These are phyloP conservation scores for Onthophagus taurus DNA, from an alignment of 1,140 invertebrate genomes.

Conservation along the genomic window DNA sequence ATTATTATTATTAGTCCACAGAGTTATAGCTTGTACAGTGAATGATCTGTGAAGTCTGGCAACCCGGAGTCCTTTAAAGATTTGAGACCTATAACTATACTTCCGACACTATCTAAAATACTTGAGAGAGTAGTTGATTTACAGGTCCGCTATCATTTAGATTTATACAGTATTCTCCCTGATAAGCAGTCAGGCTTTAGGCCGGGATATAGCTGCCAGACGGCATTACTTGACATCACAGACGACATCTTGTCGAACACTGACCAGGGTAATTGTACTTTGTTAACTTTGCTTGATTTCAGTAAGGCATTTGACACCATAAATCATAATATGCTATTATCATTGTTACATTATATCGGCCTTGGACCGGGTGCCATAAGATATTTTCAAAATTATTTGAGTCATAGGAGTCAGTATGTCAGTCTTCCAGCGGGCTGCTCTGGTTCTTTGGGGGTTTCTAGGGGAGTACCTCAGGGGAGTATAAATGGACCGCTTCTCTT, in stretches of 20 bases:
- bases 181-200: too few relatives aligned
- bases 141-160: too few relatives aligned
- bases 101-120: too few relatives aligned
- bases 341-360: neutral
- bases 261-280: conserved; percentile 22
- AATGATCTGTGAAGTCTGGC: too few relatives aligned
- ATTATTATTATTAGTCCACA: too few relatives aligned
- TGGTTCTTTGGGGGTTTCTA: neutral
- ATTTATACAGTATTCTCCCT: too few relatives aligned
- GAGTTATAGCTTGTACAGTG: too few relatives aligned
- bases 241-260: conserved; percentile 26
- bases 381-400: neutral
- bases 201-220: too few relatives aligned
- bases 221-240: too few relatives aligned
- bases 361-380: neutral
- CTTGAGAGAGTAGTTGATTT: too few relatives aligned
- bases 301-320: conserved; percentile 25
- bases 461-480: neutral
- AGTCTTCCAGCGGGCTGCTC: neutral
- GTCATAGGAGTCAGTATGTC: neutral
- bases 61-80: too few relatives aligned
- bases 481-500: neutral
- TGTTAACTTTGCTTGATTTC: conserved; percentile 31
- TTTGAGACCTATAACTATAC: too few relatives aligned
- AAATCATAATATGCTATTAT: conserved; percentile 6